A percentile compares a stretch with the other conserved stretches of the same genome.
These are phyloP conservation scores for Bothrops alternatus DNA, from an alignment of 2,797 vertebrate genomes.

Conservation along the genomic window DNA sequence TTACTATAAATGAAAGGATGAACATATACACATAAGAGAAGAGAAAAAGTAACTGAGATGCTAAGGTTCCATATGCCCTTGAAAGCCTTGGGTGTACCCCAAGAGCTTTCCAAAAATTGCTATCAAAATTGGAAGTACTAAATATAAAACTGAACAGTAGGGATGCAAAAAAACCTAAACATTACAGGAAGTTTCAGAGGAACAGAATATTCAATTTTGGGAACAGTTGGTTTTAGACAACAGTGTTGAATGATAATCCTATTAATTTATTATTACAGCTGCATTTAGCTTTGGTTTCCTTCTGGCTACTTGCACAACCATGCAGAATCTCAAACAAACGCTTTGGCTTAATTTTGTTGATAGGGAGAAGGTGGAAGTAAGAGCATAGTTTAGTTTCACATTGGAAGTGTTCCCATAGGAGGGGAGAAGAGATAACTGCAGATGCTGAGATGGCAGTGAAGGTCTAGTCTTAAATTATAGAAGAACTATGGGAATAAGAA, in stretches of 20 bases:
- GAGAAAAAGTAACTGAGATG: not conserved
- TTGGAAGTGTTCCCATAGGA: not conserved
- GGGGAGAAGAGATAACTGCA: not conserved
- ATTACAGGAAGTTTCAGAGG: not conserved
- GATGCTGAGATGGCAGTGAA: not conserved
- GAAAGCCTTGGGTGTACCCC: not conserved
- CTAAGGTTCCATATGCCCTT: not conserved
- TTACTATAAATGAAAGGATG: not conserved
- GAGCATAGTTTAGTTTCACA: not conserved
- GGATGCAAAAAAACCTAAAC: not conserved
- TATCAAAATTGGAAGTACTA: not conserved
- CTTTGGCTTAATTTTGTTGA: not conserved
- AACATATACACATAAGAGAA: not conserved
- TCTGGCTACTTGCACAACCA: not conserved
- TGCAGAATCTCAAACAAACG: not conserved
- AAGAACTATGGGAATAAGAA: not conserved
- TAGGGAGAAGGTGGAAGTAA: not conserved
- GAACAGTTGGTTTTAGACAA: not conserved
- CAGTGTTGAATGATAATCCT: not conserved
- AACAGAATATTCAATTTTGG: not conserved
- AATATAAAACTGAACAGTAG: not conserved
- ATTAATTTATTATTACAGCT: not conserved
- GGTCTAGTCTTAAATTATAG: not conserved
- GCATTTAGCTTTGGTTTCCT: not conserved
- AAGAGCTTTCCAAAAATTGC: not conserved